A percentile compares a stretch with the other conserved stretches of the same genome.
Evolutionary conservation across 2,888 invertebrate genomes (phyloP).

Genomic region (Neria commutata): DNA sequence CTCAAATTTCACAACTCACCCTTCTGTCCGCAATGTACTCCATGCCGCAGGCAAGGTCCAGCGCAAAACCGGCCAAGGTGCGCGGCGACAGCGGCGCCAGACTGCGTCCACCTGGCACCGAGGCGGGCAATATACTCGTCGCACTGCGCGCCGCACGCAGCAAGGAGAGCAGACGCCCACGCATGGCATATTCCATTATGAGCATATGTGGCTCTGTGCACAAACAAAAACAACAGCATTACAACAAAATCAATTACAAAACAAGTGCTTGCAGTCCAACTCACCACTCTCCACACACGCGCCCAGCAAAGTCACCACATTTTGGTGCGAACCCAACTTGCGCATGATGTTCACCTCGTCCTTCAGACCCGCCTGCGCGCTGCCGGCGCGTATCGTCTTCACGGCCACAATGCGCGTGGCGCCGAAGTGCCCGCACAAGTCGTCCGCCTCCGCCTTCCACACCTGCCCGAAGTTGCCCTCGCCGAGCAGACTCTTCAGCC

Average conservation of each 20-base stretch:
- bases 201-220: slow-evolving; percentile 80
- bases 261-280: too few species aligned
- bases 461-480: slow-evolving; percentile 89
- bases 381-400: slow-evolving; percentile 80
- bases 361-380: slow-evolving; percentile 75
- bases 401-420: slow-evolving; percentile 83
- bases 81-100: slow-evolving; percentile 63
- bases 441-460: slow-evolving; percentile 86
- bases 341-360: slow-evolving; percentile 86
- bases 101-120: slow-evolving; percentile 59
- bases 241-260: background rate
- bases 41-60: slow-evolving; percentile 85
- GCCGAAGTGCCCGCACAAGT: slow-evolving; percentile 76
- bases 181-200: slow-evolving; percentile 86
- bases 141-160: slow-evolving; percentile 67
- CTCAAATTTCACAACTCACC: slow-evolving; percentile 63
- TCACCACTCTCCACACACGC: slow-evolving; percentile 84
- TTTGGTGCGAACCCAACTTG: slow-evolving; percentile 80
- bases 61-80: slow-evolving; percentile 79
- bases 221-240: background rate
- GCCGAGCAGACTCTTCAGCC: slow-evolving; percentile 78
- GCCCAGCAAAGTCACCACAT: slow-evolving; percentile 80
- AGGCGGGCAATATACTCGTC: slow-evolving; percentile 63
- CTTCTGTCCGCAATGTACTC: slow-evolving; percentile 81
- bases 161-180: slow-evolving; percentile 79